These are phyloP conservation scores for Silurus lanzhouensis DNA, from an alignment of 2,797 vertebrate genomes.

Conservation along the genomic window DNA sequence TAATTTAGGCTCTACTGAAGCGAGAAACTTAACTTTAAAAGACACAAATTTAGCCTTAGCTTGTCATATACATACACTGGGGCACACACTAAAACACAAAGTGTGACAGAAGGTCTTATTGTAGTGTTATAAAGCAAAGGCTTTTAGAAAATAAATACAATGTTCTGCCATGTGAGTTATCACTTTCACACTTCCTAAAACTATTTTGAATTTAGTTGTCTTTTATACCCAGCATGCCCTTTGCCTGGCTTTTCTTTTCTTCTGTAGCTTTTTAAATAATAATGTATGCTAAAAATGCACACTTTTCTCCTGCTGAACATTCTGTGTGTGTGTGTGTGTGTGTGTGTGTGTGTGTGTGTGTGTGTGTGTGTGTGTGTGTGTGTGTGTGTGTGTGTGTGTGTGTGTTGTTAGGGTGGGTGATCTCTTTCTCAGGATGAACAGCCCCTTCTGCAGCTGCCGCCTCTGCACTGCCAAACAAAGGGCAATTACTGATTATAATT, in stretches of 20 bases:
- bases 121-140: slow-evolving; percentile 29
- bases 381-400: slow-evolving; percentile 33
- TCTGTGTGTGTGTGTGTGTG: slow-evolving; percentile 31
- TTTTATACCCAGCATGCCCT: slow-evolving; percentile 12
- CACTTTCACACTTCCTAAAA: slow-evolving; percentile 16
- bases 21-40: background rate
- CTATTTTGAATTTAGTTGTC: slow-evolving; percentile 20
- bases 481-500: slow-evolving; percentile 53
- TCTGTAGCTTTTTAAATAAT: slow-evolving; percentile 42
- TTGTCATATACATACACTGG: background rate
- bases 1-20: slow-evolving; percentile 15
- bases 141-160: slow-evolving; percentile 26
- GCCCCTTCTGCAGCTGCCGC: slow-evolving; percentile 46
- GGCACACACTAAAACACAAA: slow-evolving; percentile 1
- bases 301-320: slow-evolving; percentile 22
- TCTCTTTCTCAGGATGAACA: slow-evolving; percentile 35
- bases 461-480: slow-evolving; percentile 47
- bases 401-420: slow-evolving; percentile 11
- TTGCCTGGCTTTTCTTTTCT: slow-evolving; percentile 15
- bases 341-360: slow-evolving; percentile 28
- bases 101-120: slow-evolving; percentile 6
- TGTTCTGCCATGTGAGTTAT: slow-evolving; percentile 11
- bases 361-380: slow-evolving; percentile 29
- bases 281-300: slow-evolving; percentile 46
- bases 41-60: slow-evolving; percentile 4